Evolutionary conservation across 2,113 vertebrate species (phyloP).

Genomic region (Gallinago media): DNA sequence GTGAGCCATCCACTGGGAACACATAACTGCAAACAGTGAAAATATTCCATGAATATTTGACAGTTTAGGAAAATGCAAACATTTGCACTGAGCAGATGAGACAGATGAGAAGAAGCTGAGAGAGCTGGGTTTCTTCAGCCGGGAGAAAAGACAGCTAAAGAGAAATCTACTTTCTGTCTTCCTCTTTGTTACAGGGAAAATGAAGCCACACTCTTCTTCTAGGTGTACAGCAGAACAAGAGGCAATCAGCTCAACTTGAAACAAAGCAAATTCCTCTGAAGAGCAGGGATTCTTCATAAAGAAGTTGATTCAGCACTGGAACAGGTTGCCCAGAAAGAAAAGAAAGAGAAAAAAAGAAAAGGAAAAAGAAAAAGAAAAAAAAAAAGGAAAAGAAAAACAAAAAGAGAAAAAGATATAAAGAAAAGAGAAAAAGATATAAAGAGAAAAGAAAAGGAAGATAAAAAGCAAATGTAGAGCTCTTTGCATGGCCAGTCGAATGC

Average conservation of each 20-base stretch:
- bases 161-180: background rate
- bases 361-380: background rate
- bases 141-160: background rate
- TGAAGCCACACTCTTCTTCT: background rate
- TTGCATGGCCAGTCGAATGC: background rate
- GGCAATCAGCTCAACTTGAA: background rate
- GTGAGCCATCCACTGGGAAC: background rate
- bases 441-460: background rate
- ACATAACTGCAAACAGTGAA: background rate
- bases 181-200: background rate
- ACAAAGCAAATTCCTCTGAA: background rate
- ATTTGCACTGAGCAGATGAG: background rate
- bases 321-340: background rate
- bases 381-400: background rate
- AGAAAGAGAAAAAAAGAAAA: background rate
- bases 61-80: background rate
- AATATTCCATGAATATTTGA: background rate
- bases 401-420: background rate
- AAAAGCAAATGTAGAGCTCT: background rate
- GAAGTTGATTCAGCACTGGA: background rate
- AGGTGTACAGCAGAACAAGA: background rate
- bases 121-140: background rate
- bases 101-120: background rate
- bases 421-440: too few species aligned
- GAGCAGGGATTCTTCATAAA: background rate